These are phyloP conservation scores for Lophochroa leadbeateri DNA, from an alignment of 2,113 vertebrate species.

Conservation along the genomic window DNA sequence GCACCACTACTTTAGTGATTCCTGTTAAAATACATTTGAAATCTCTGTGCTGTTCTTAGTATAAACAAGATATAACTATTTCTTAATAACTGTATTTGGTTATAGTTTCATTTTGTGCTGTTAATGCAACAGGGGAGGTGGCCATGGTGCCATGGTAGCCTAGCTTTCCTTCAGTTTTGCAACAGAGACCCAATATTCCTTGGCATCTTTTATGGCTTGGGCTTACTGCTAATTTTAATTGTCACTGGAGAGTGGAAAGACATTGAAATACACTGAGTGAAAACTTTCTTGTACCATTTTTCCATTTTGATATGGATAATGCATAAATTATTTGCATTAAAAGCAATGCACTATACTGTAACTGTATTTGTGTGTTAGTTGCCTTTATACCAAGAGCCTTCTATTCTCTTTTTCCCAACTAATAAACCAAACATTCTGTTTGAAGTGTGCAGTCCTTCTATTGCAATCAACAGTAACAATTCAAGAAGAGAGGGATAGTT, in stretches of 20 bases:
- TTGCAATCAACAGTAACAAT: neutral
- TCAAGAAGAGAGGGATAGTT: neutral
- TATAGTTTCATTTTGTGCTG: neutral
- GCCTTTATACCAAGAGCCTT: neutral
- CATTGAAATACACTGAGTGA: neutral
- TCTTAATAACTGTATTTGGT: neutral
- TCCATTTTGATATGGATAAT: neutral
- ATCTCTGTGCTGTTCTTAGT: neutral
- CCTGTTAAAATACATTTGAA: neutral
- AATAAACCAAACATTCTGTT: neutral
- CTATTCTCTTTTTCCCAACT: neutral
- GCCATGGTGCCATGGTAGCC: neutral
- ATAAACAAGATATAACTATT: neutral
- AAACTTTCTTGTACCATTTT: neutral
- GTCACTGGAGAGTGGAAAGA: neutral
- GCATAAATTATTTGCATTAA: neutral
- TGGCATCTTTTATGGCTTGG: neutral
- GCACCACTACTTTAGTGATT: neutral
- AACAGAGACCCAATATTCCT: neutral
- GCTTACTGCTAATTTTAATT: neutral
- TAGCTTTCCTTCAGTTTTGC: neutral
- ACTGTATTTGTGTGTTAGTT: neutral
- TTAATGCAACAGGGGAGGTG: neutral
- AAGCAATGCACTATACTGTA: neutral
- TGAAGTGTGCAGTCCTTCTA: neutral